Evolutionary conservation across 2,888 invertebrate species (phyloP).

Genomic region (Drosophila trichaetosa): DNA sequence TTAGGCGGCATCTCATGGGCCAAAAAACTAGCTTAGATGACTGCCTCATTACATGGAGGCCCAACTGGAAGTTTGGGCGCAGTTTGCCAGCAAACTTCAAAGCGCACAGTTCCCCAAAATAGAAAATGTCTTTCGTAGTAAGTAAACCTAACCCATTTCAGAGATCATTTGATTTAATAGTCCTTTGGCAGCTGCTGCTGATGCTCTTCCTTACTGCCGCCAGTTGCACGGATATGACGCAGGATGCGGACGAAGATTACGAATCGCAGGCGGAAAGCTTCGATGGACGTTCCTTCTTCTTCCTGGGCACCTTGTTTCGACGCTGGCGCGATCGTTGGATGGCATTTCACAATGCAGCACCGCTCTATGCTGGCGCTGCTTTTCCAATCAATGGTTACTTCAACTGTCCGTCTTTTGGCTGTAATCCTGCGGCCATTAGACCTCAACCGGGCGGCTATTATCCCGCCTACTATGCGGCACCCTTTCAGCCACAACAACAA

Average conservation of each 20-base stretch:
- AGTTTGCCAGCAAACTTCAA: constrained; percentile 52
- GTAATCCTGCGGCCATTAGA: constrained; percentile 56
- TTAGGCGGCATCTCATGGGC: constrained; percentile 45
- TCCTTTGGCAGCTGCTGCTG: constrained; percentile 26
- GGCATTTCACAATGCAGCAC: constrained; percentile 56
- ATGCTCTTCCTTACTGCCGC: constrained; percentile 41
- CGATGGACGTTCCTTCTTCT: constrained; percentile 71
- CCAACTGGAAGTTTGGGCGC: constrained; percentile 8
- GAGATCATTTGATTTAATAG: not conserved
- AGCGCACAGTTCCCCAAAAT: constrained; percentile 33
- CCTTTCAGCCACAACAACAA: constrained; percentile 45
- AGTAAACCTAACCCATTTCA: not conserved
- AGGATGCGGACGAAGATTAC: constrained; percentile 26
- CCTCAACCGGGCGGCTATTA: constrained; percentile 62
- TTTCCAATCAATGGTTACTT: constrained; percentile 63
- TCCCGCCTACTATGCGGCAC: constrained; percentile 46
- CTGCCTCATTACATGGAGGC: constrained; percentile 1
- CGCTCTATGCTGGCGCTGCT: constrained; percentile 67
- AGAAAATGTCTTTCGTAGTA: constrained; percentile 51
- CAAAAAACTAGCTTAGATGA: not conserved
- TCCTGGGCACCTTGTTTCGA: constrained; percentile 71
- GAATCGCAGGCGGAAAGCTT: constrained; percentile 31
- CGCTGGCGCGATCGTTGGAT: constrained; percentile 77
- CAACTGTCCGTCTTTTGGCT: constrained; percentile 70
- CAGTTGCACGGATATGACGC: constrained; percentile 15